Percentiles rank a stretch among this genome's conserved stretches.
Evolutionary conservation across 2,797 vertebrate species (phyloP).

Genomic region (Pogoniulus pusillus): DNA sequence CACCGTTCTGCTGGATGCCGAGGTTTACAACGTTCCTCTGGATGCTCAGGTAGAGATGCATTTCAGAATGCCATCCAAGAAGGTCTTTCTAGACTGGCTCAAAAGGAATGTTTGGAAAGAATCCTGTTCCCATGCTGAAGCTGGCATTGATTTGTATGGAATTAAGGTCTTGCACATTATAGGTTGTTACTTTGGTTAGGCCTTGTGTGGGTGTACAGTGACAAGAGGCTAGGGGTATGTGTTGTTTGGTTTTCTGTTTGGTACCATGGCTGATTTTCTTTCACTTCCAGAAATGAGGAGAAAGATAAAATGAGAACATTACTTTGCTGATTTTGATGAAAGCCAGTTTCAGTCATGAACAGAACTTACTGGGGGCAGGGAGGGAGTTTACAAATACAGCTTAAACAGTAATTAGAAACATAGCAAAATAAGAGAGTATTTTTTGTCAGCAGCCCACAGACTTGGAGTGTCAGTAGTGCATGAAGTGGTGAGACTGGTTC

Average conservation of each 20-base stretch:
- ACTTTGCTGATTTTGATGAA: background rate
- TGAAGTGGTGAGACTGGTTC: background rate
- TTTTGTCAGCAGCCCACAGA: background rate
- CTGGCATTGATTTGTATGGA: background rate
- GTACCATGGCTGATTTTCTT: background rate
- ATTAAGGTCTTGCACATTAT: background rate
- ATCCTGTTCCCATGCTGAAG: background rate
- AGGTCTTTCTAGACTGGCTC: background rate
- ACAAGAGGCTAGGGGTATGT: background rate
- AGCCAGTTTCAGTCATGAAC: background rate
- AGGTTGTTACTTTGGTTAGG: background rate
- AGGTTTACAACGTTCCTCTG: conserved; percentile 97
- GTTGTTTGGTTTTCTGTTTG: fast-evolving
- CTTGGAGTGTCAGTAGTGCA: background rate
- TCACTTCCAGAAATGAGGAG: background rate
- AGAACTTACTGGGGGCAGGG: background rate
- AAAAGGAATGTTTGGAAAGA: background rate
- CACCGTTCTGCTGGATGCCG: conserved; percentile 94
- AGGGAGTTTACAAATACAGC: background rate
- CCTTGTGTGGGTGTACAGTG: background rate
- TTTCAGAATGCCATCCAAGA: background rate
- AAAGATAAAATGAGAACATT: background rate
- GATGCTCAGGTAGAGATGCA: conserved; percentile 87
- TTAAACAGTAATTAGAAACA: background rate
- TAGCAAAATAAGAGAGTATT: too few relatives aligned